Evolutionary conservation across 2,113 vertebrate species (phyloP).

Genomic region (Strix uralensis): DNA sequence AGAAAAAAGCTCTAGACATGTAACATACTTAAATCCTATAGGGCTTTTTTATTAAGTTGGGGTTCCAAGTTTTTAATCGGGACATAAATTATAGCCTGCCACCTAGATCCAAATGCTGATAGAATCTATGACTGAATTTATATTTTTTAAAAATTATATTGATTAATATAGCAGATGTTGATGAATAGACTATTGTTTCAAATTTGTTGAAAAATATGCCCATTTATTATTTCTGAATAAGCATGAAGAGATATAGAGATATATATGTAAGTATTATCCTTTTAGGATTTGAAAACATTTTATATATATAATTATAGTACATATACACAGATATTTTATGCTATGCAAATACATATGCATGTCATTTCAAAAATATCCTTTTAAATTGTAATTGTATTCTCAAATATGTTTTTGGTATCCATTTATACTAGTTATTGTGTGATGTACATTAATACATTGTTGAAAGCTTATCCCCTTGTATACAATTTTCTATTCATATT

Average conservation of each 20-base stretch:
- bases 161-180: not conserved
- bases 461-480: conserved; percentile 57
- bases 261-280: not conserved
- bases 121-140: not conserved
- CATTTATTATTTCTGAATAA: conserved; percentile 17
- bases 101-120: conserved; percentile 11
- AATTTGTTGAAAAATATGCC: not conserved
- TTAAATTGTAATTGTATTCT: conserved; percentile 58
- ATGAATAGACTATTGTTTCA: conserved; percentile 4
- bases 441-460: conserved; percentile 40
- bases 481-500: conserved; percentile 63
- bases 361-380: conserved; percentile 48
- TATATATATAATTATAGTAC: conserved; percentile 29
- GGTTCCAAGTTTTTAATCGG: conserved; percentile 53
- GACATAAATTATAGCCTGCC: conserved; percentile 26
- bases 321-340: not conserved
- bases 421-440: conserved; percentile 60
- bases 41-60: not conserved
- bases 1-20: conserved; percentile 62
- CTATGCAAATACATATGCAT: conserved; percentile 18
- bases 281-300: conserved; percentile 27
- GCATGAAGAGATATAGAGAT: not conserved
- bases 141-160: not conserved
- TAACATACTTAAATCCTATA: conserved; percentile 57
- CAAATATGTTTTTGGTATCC: conserved; percentile 41